Evolutionary conservation across 1,140 invertebrate genomes (phyloP).

Genomic region (Andricus grossulariae): DNA sequence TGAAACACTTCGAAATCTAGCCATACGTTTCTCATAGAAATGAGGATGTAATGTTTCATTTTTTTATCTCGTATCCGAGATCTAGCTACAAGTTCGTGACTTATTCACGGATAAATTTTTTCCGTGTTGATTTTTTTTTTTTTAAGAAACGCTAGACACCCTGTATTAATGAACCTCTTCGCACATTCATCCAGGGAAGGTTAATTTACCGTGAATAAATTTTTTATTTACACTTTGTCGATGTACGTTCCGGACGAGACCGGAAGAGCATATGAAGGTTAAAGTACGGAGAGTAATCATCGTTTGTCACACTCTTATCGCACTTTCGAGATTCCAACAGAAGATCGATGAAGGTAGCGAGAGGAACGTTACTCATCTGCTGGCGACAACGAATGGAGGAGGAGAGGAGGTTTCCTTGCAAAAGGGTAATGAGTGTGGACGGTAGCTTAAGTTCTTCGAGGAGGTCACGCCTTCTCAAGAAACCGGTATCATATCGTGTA

Average conservation of each 20-base stretch:
- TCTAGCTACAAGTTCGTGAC: too few relatives aligned
- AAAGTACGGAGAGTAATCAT: constrained; percentile 23
- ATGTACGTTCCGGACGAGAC: neutral
- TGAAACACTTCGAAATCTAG: too few relatives aligned
- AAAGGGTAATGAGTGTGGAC: constrained; percentile 11
- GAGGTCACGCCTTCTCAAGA: constrained; percentile 22
- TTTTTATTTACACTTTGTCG: constrained; percentile 17
- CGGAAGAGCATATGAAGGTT: constrained; percentile 23
- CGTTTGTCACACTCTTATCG: constrained; percentile 29
- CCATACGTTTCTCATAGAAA: too few relatives aligned
- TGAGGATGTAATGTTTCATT: too few relatives aligned
- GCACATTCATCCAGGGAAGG: neutral
- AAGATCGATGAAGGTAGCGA: constrained; percentile 28
- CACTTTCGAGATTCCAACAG: constrained; percentile 12
- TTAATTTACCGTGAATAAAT: constrained; percentile 17
- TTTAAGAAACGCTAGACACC: too few relatives aligned
- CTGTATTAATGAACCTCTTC: constrained; percentile 6
- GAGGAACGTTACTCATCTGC: constrained; percentile 6
- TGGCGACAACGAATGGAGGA: neutral
- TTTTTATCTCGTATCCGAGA: too few relatives aligned
- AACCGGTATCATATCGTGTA: neutral
- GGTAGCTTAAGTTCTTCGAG: constrained; percentile 16
- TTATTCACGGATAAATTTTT: too few relatives aligned
- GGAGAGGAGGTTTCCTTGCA: neutral
- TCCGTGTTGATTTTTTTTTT: too few relatives aligned